A percentile compares a stretch with the other conserved stretches of the same genome.
Evolutionary conservation across 2,797 vertebrate genomes (phyloP).

Genomic region (Euthynnus affinis): DNA sequence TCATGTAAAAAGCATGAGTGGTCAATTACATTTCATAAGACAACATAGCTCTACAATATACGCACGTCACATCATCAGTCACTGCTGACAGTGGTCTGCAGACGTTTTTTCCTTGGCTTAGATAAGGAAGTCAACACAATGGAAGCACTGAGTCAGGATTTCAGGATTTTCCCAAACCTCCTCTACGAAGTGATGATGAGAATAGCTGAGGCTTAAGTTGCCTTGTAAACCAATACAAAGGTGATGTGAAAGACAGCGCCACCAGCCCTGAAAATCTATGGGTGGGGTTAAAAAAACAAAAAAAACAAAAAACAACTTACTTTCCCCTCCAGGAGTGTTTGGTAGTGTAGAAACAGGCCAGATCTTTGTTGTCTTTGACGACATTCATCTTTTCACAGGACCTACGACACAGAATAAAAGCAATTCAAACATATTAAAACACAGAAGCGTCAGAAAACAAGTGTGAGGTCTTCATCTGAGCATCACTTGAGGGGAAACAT

Average conservation of each 20-base stretch:
- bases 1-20: not conserved
- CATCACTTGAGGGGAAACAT: not conserved
- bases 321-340: constrained; percentile 99
- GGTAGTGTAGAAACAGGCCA: constrained; percentile 99
- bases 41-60: constrained; percentile 22
- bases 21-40: constrained; percentile 9
- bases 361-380: constrained; percentile 98
- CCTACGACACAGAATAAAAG: constrained; percentile 85
- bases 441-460: not conserved
- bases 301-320: constrained; percentile 85
- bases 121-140: constrained; percentile 68
- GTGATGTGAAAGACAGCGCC: not conserved
- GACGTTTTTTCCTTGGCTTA: constrained; percentile 15
- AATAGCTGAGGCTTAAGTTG: not conserved
- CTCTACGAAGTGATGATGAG: constrained; percentile 7
- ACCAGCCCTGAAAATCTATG: constrained; percentile 33
- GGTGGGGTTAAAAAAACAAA: not conserved
- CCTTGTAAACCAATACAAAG: constrained; percentile 4
- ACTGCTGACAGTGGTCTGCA: constrained; percentile 32
- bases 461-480: not conserved
- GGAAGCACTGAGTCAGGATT: constrained; percentile 64
- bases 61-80: constrained; percentile 26
- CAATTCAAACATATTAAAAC: not conserved
- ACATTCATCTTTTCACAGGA: constrained; percentile 97
- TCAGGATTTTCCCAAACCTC: constrained; percentile 41